Conservation (phyloP, 2,888 invertebrate species). For the Congeria kusceri region DNA sequence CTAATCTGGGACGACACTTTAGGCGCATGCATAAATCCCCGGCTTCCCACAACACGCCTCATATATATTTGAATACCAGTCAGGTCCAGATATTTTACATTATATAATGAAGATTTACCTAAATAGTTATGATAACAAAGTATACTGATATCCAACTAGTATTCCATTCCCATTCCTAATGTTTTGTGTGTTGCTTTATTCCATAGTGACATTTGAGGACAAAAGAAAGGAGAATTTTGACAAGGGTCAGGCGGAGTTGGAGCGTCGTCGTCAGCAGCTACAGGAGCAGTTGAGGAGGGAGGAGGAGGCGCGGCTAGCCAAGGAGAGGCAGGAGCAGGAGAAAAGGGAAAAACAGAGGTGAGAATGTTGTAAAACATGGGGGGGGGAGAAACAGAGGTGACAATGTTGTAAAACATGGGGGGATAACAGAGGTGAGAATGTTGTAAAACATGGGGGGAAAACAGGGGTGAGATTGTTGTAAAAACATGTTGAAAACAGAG, state of each 20-base stretch:
- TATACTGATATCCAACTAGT: neutral
- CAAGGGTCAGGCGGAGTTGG: constrained; percentile 98
- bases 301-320: constrained; percentile 84
- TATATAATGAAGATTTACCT: neutral
- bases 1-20: no score
- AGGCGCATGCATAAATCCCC: no score
- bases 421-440: neutral
- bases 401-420: neutral
- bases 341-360: constrained; percentile 91
- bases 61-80: no score
- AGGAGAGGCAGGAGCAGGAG: constrained; percentile 91
- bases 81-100: neutral
- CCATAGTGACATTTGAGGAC: constrained; percentile 93
- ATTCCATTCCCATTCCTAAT: no score
- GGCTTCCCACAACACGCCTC: no score
- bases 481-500: neutral
- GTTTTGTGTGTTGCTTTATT: neutral
- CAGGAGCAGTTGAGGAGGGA: constrained; percentile 94
- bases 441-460: neutral
- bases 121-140: neutral
- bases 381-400: neutral
- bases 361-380: neutral
- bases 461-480: neutral
- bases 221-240: constrained; percentile 98
- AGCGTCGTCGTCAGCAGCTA: constrained; percentile 94